phyloP scores from a whole-genome alignment of 2,797 vertebrate genomes.

The Sebastes steindachneri region DNA sequence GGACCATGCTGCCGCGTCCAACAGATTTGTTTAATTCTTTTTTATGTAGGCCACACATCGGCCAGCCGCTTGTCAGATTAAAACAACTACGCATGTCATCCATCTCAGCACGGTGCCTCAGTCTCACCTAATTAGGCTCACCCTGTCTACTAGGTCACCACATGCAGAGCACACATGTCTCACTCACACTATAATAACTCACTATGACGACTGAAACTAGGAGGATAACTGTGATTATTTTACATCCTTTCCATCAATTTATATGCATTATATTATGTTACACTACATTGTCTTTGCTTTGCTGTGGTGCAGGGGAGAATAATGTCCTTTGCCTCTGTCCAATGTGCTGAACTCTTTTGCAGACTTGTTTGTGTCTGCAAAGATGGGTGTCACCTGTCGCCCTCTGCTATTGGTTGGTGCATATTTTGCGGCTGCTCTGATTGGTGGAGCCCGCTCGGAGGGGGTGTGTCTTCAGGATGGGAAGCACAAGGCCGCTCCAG shows the following conservation, averaged over 20 bases:
- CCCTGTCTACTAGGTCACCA: conserved; percentile 54
- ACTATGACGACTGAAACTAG: not conserved
- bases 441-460: conserved; percentile 61
- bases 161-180: conserved; percentile 28
- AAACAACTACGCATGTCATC: conserved; percentile 61
- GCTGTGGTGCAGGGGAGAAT: not conserved
- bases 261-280: not conserved
- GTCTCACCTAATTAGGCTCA: conserved; percentile 72
- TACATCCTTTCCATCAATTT: no score
- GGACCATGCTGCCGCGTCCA: conserved; percentile 4
- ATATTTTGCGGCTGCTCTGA: conserved; percentile 54
- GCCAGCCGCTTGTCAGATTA: conserved; percentile 65
- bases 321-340: conserved; percentile 36
- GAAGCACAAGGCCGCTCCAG: conserved; percentile 79
- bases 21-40: conserved; percentile 60
- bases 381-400: conserved; percentile 68
- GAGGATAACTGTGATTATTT: not conserved
- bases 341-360: conserved; percentile 41
- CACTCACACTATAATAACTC: not conserved
- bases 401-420: conserved; percentile 58
- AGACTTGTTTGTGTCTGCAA: conserved; percentile 33
- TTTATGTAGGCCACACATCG: conserved; percentile 40
- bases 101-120: conserved; percentile 51
- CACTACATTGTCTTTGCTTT: not conserved
- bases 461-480: conserved; percentile 82